Evolutionary conservation across 1,140 invertebrate genomes (phyloP).

Genomic region (Drosophila erecta): DNA sequence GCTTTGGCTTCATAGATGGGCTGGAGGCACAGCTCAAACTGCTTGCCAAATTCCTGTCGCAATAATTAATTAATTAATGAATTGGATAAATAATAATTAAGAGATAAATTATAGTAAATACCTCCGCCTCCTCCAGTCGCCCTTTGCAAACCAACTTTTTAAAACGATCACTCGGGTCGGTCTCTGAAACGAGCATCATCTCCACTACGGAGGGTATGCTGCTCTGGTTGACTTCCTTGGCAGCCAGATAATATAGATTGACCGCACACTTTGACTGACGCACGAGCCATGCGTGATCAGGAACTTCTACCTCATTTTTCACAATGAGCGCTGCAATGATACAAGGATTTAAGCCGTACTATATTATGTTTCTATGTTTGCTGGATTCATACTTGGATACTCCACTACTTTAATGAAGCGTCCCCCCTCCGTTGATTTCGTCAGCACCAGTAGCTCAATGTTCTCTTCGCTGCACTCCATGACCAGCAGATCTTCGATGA

Average conservation of each 20-base stretch:
- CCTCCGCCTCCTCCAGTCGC: conserved; percentile 81
- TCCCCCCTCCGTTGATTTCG: conserved; percentile 51
- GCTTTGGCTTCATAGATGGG: conserved; percentile 81
- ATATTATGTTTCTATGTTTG: background rate
- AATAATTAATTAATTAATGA: too few species aligned
- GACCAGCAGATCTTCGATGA: conserved; percentile 74
- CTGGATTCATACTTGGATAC: conserved; percentile 67
- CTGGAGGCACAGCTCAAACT: conserved; percentile 80
- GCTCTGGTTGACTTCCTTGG: conserved; percentile 28
- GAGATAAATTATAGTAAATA: conserved; percentile 3
- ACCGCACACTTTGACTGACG: conserved; percentile 76
- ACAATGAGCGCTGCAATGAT: conserved; percentile 60
- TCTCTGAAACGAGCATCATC: conserved; percentile 80
- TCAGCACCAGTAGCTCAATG: conserved; percentile 71
- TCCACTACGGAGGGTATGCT: conserved; percentile 63
- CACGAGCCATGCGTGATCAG: conserved; percentile 70
- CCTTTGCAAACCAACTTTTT: conserved; percentile 80
- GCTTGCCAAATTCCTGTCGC: conserved; percentile 65
- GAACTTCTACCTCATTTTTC: conserved; percentile 74
- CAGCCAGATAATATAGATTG: conserved; percentile 78
- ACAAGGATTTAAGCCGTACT: background rate
- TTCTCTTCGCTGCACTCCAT: conserved; percentile 74
- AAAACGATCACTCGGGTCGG: conserved; percentile 79
- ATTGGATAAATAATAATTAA: background rate
- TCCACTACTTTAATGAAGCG: conserved; percentile 73